Conservation (phyloP, 2,797 vertebrate species). For the Heliangelus exortis region DNA sequence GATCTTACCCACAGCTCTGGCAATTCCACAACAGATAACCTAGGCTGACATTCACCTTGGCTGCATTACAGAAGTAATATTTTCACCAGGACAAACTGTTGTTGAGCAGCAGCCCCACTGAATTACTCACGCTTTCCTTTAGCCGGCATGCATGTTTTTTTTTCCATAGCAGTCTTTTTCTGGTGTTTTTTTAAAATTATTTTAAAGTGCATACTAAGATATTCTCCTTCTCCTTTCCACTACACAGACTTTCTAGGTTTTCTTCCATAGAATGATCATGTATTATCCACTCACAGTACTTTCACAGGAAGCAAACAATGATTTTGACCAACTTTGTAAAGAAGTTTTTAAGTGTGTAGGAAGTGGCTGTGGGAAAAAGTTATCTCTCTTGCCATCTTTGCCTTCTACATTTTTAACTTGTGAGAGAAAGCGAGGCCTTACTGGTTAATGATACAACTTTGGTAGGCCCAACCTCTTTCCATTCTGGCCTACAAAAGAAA, state of each 20-base stretch:
- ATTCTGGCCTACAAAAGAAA: not conserved
- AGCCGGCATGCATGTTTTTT: slow-evolving; percentile 41
- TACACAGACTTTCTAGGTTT: not conserved
- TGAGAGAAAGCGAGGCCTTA: not conserved
- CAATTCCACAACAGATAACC: slow-evolving; percentile 53
- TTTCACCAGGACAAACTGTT: slow-evolving; percentile 61
- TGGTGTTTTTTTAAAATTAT: no score
- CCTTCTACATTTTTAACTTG: not conserved
- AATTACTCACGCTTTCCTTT: slow-evolving; percentile 62
- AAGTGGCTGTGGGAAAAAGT: not conserved
- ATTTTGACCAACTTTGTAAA: not conserved
- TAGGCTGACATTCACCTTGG: slow-evolving; percentile 53
- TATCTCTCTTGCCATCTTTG: not conserved
- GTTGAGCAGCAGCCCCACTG: slow-evolving; percentile 27
- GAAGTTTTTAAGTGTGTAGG: not conserved
- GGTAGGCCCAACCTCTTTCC: not conserved
- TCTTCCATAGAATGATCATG: not conserved
- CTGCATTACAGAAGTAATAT: slow-evolving; percentile 60
- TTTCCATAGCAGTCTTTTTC: not conserved
- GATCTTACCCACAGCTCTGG: not conserved
- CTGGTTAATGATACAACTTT: not conserved
- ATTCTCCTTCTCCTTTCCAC: not conserved
- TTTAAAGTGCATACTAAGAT: not conserved
- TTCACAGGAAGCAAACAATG: rapidly evolving
- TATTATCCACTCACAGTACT: not conserved